These are phyloP conservation scores for Rhynchophorus ferrugineus DNA, from an alignment of 1,140 invertebrate genomes.

Conservation along the genomic window DNA sequence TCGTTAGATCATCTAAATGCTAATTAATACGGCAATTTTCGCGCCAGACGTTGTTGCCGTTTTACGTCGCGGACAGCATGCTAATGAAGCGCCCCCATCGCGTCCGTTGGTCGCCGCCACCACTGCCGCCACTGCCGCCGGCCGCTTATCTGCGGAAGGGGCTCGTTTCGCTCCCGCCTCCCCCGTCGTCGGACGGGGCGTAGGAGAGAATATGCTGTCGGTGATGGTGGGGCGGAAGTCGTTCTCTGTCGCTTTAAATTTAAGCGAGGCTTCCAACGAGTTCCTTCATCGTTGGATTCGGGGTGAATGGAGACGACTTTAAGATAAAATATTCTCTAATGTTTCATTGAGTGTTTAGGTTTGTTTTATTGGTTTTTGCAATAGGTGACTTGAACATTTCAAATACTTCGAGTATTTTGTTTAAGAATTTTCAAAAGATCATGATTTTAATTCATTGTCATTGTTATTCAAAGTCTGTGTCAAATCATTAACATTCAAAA, in stretches of 20 bases:
- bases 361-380: too few species aligned
- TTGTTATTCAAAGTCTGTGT: too few species aligned
- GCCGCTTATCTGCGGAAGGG: slow-evolving; percentile 12
- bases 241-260: background rate
- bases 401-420: too few species aligned
- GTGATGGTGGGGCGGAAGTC: slow-evolving; percentile 5
- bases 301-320: too few species aligned
- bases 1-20: slow-evolving; percentile 49
- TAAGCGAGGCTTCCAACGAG: background rate
- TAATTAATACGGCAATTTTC: slow-evolving; percentile 49
- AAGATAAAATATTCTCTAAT: too few species aligned
- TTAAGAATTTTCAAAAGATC: too few species aligned
- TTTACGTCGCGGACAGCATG: slow-evolving; percentile 38
- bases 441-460: too few species aligned
- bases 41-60: slow-evolving; percentile 38
- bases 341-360: too few species aligned
- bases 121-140: slow-evolving; percentile 10
- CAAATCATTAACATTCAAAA: too few species aligned
- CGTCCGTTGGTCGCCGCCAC: slow-evolving; percentile 13
- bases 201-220: slow-evolving; percentile 20
- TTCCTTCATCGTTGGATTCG: too few species aligned
- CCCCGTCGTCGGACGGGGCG: slow-evolving; percentile 18
- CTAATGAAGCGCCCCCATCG: slow-evolving; percentile 38
- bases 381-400: too few species aligned
- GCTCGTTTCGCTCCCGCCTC: slow-evolving; percentile 15